phyloP scores from a whole-genome alignment of 1,140 invertebrate species.

The Trichonephila clavipes region DNA sequence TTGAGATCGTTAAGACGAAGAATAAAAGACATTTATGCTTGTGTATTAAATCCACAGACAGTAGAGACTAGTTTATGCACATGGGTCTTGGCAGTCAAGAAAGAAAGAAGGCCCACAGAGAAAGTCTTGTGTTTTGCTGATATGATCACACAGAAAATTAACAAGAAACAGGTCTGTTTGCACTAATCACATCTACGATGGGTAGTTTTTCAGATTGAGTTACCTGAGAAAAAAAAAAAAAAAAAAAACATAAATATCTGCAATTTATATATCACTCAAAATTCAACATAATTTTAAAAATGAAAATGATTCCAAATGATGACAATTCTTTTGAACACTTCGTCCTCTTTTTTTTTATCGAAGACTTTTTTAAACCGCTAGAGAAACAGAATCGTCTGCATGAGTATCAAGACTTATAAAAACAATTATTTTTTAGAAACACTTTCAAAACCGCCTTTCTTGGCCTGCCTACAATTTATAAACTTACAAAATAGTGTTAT shows the following conservation, averaged over 20 bases:
- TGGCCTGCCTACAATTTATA: too few species aligned
- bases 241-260: conserved; percentile 6
- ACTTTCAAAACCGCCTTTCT: too few species aligned
- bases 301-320: neutral
- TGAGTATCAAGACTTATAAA: too few species aligned
- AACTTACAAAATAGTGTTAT: too few species aligned
- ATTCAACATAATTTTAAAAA: neutral
- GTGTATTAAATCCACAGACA: conserved; percentile 14
- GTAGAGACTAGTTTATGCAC: conserved; percentile 61
- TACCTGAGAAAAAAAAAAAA: conserved; percentile 52
- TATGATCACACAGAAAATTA: conserved; percentile 21
- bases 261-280: neutral
- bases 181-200: conserved; percentile 43
- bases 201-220: conserved; percentile 70
- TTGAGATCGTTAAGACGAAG: conserved; percentile 53
- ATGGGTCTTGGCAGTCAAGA: neutral
- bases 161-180: conserved; percentile 61
- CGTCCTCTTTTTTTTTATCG: too few species aligned
- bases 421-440: too few species aligned
- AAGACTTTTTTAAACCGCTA: too few species aligned
- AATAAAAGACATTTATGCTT: conserved; percentile 36
- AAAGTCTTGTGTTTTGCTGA: conserved; percentile 20
- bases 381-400: too few species aligned
- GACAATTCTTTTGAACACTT: too few species aligned
- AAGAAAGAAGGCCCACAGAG: conserved; percentile 20